These are phyloP conservation scores for Ellobius talpinus DNA, from an alignment of 2,113 vertebrate genomes.

Conservation along the genomic window DNA sequence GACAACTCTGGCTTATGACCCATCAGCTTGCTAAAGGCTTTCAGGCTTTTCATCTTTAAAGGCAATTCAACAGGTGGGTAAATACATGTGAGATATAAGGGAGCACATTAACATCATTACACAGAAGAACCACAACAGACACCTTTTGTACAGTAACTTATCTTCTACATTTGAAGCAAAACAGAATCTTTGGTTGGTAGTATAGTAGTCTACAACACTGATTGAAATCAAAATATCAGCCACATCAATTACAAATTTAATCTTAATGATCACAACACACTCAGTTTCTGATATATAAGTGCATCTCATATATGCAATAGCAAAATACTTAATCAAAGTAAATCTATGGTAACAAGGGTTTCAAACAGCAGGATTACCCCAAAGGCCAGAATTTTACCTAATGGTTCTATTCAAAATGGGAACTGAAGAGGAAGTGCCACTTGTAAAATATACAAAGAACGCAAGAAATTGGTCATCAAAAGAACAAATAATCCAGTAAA, in stretches of 20 bases:
- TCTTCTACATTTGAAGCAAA: neutral
- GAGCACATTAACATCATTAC: neutral
- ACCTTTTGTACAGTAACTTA: neutral
- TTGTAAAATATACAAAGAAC: neutral
- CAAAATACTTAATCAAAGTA: neutral
- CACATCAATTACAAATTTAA: neutral
- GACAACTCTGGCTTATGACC: neutral
- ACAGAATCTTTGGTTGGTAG: neutral
- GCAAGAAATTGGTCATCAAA: accelerated
- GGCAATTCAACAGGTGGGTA: neutral
- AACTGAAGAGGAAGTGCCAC: neutral
- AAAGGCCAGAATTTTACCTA: neutral
- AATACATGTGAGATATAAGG: neutral
- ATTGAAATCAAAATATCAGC: neutral
- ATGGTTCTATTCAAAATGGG: neutral
- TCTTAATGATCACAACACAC: neutral
- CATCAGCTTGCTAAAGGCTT: neutral
- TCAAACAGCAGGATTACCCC: neutral
- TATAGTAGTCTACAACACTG: neutral
- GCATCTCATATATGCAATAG: neutral
- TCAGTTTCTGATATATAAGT: neutral
- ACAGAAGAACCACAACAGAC: neutral
- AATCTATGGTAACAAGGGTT: neutral
- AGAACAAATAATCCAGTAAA: no score
- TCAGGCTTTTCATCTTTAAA: neutral